Percentiles rank a stretch among this genome's conserved stretches.
phyloP scores from a whole-genome alignment of 2,888 invertebrate genomes.

The Oligia fasciuncula region DNA sequence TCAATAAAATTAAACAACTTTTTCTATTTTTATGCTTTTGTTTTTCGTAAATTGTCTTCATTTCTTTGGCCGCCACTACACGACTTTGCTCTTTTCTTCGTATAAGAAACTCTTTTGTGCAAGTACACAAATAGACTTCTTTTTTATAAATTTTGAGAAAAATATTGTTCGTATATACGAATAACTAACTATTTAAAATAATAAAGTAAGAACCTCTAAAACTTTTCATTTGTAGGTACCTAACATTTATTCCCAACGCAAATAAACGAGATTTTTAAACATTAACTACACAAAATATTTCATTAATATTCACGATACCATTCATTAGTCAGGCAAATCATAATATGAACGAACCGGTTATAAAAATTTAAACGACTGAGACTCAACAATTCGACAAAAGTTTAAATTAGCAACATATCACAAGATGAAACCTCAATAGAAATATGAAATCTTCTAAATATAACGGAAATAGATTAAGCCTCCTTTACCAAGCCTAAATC shows the following conservation, averaged over 20 bases:
- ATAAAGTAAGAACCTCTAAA: neutral
- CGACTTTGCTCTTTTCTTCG: neutral
- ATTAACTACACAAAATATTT: slow-evolving; percentile 12
- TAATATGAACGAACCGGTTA: slow-evolving; percentile 7
- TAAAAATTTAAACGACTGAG: neutral
- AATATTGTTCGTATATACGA: neutral
- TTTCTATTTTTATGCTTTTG: slow-evolving; percentile 33
- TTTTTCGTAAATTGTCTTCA: slow-evolving; percentile 3
- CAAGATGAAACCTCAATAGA: neutral
- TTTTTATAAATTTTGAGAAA: neutral
- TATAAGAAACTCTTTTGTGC: neutral
- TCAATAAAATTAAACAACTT: slow-evolving; percentile 26
- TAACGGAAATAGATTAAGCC: neutral
- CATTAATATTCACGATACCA: slow-evolving; percentile 37
- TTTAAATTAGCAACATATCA: neutral
- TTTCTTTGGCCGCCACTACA: neutral
- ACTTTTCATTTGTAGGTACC: neutral
- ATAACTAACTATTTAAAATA: neutral
- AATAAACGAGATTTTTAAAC: slow-evolving; percentile 11
- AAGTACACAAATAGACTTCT: neutral
- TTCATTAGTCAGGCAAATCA: neutral
- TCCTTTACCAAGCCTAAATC: neutral
- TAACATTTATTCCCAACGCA: neutral
- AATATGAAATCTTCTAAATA: neutral
- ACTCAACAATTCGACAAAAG: neutral